Conservation (phyloP, 2,113 vertebrate genomes). For the Alouatta palliata region DNA sequence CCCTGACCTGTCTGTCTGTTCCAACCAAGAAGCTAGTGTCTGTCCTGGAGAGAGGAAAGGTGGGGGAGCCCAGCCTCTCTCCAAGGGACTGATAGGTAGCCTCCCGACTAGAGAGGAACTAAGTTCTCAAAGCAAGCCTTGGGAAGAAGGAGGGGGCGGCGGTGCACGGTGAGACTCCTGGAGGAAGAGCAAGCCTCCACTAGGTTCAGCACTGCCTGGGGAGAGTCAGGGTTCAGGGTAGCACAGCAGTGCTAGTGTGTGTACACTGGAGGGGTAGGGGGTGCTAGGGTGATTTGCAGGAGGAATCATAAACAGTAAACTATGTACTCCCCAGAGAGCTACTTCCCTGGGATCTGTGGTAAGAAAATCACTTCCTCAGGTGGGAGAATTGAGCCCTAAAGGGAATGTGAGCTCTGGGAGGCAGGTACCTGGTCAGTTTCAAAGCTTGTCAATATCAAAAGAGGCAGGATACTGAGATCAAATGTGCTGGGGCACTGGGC, state of each 20-base stretch:
- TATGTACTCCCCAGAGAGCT: not conserved
- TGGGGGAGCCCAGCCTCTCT: not conserved
- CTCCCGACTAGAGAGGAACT: not conserved
- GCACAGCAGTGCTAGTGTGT: not conserved
- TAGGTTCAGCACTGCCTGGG: not conserved
- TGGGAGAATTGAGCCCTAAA: not conserved
- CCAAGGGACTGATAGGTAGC: not conserved
- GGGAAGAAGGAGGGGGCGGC: not conserved
- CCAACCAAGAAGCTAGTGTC: not conserved
- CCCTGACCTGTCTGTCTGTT: not conserved
- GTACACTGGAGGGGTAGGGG: too few relatives aligned
- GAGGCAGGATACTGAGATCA: too few relatives aligned
- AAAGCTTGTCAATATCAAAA: not conserved
- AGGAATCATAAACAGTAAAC: not conserved
- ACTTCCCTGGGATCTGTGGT: accelerated
- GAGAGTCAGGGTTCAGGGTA: too few relatives aligned
- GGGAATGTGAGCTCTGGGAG: accelerated
- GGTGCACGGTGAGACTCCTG: not conserved
- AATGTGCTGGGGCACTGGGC: not conserved
- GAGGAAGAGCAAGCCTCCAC: not conserved
- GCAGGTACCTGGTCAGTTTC: not conserved
- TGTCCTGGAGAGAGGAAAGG: not conserved
- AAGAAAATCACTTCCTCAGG: not conserved
- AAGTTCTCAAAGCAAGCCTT: not conserved
- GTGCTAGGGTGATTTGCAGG: not conserved